Evolutionary conservation across 2,888 invertebrate genomes (phyloP), one percentile per base, ranked within the genome.

Genomic region (Mycalesis mineus): DNA sequence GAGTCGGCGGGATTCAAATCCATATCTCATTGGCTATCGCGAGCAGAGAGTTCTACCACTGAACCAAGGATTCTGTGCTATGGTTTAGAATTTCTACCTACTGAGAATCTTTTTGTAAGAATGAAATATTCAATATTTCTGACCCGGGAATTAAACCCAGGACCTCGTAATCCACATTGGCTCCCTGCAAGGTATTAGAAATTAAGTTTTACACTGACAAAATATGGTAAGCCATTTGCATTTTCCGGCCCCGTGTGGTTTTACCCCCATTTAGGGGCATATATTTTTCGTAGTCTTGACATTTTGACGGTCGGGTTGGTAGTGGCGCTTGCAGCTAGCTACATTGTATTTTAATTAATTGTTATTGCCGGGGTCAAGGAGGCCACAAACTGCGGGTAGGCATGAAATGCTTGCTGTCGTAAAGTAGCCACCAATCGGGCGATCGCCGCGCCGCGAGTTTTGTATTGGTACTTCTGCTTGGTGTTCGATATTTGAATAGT

Each of bases 281-380:
- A 74, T 73, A 72, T 72, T 72, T 72, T 73, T 71, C 66, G 62
- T 62, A 61, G 62, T 67, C 68, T 66, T 72, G 72, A 71, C 71
- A 67, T 70, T 72, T 68, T 71, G 73, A 73, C 67, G 68, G 66
- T 66, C 63, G 64, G 56, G 55, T 68, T 65, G 65, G 65, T 57
- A 64, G 45, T 64, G 65, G 67, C 45, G 63, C 60, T 62, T 50
- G 58, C 57, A 58, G 55, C 55, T 39, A 56, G 50, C 58, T 60
- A 83, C 78, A 80, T 82, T 84, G 84, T 80, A 77, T 79, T 83
- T 80, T 84, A 86, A 87, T 88, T 87, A 88, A 88, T 87, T 83
- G 85, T 85, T 83, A 83, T 77, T 65, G 77, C 75, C 62, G 62
- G 64, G 75, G 75, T 74, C 77, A 76, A 78, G 78, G 77, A 75